Evolutionary conservation across 2,888 invertebrate genomes (phyloP).

Genomic region (Lycaena phlaeas): DNA sequence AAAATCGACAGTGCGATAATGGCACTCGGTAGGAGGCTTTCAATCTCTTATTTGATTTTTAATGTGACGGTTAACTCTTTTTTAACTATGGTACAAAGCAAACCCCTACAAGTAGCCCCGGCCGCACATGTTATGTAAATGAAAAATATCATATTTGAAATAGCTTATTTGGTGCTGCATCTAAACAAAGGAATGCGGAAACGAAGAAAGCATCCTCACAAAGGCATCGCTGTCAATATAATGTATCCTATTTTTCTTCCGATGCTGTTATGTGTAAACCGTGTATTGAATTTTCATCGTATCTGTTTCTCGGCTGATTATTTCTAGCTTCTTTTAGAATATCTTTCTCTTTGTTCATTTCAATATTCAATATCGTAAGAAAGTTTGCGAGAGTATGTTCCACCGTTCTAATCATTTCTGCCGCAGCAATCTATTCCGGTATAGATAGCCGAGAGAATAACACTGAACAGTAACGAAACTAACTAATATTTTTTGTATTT

Average conservation of each 20-base stretch:
- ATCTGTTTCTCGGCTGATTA: constrained; percentile 2
- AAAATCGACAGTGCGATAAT: no score
- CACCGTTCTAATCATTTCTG: constrained; percentile 1
- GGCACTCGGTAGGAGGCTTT: no score
- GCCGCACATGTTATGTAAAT: no score
- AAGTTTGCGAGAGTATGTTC: not conserved
- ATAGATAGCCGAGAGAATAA: no score
- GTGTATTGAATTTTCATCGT: constrained; percentile 5
- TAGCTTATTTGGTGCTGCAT: constrained; percentile 4
- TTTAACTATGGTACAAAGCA: no score
- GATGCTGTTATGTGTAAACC: constrained; percentile 4
- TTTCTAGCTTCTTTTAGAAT: not conserved
- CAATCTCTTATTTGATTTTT: no score
- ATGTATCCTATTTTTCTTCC: constrained; percentile 6
- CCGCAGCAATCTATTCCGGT: no score
- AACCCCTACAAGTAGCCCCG: no score
- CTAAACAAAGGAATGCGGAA: constrained; percentile 1
- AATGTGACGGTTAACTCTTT: no score
- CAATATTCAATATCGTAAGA: no score
- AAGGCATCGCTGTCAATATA: not conserved
- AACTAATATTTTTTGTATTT: no score
- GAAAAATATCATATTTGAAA: constrained; percentile 1
- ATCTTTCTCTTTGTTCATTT: not conserved
- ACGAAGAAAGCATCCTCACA: not conserved
- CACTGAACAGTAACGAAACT: no score